These are phyloP conservation scores for Phenacoccus solenopsis DNA, from an alignment of 1,140 invertebrate species.

Conservation along the genomic window DNA sequence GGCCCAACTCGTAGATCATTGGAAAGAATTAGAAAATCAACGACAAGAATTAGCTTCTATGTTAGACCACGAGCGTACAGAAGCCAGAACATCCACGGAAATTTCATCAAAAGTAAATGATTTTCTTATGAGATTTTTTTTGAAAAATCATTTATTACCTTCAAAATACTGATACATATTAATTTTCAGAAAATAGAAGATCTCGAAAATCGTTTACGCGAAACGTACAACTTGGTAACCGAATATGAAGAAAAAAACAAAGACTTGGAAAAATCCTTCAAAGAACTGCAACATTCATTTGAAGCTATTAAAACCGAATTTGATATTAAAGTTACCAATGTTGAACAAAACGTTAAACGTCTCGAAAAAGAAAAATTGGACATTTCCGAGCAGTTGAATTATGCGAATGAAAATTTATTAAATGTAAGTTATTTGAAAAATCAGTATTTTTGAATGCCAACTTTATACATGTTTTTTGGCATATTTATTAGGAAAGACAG, in stretches of 20 bases:
- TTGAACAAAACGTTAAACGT: not conserved
- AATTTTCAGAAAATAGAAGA: not conserved
- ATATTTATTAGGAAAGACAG: not conserved
- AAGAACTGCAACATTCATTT: not conserved
- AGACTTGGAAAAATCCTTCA: slow-evolving; percentile 2
- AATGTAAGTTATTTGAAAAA: too few species aligned
- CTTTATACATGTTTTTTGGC: too few species aligned
- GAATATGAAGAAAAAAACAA: slow-evolving; percentile 15
- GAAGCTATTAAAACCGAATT: not conserved
- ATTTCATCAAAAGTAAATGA: slow-evolving; percentile 23
- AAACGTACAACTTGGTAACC: slow-evolving; percentile 29
- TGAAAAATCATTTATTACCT: too few species aligned
- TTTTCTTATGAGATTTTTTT: not conserved
- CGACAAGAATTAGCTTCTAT: slow-evolving; percentile 31
- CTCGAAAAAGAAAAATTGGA: not conserved
- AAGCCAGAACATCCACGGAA: slow-evolving; percentile 29
- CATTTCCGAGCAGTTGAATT: not conserved
- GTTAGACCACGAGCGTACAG: slow-evolving; percentile 30
- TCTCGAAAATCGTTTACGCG: slow-evolving; percentile 24
- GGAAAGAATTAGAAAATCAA: slow-evolving; percentile 35
- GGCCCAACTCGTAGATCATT: slow-evolving; percentile 36
- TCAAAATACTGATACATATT: not conserved
- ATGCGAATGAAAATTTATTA: not conserved
- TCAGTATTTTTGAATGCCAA: too few species aligned
- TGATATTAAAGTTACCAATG: not conserved